Base-by-base conservation (phyloP, 2,113 vertebrate genomes). In the Cochlearius cochlearius region DNA sequence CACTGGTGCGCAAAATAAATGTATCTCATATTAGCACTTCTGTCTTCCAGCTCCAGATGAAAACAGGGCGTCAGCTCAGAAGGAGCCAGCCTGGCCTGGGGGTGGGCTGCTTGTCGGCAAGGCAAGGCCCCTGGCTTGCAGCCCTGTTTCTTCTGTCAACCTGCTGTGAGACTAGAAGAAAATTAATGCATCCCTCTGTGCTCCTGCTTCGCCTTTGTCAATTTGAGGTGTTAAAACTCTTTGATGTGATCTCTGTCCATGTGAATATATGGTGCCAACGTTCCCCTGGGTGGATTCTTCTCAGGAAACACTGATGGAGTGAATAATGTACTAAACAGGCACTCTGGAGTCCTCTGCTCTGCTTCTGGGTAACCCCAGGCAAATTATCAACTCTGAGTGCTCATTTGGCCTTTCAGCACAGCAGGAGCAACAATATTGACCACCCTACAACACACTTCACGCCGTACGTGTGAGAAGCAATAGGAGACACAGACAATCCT, bases 141-240 rank as follows among this genome's bases (percentile, higher is more conserved):
- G 39, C 15, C 0, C 0, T 39, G 32, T 25, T 72, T 91, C 83
- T 84, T 55, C 55, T 43, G 19, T 11, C 55, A 85, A 67, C 69
- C 77, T 90, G 68, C 89, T 92, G 84, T 47, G 84, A 90, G 52
- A 60, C 60, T 32, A 60, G 58, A 64, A 78, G 39, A 89, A 96
- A 92, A 91, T 56, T 18, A 87, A 75, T 30, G 53, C 64, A 68
- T 19, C 60, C 43, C 47, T 60, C 76, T 53, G 60, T 56, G 69
- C 27, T 94, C 58, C 64, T 88, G 45, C 80, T 85, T 91, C 0
- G 0, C 60, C 74, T 93, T 76, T 93, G 73, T 91, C 94, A 90
- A 72, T 96, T 60, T 75, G 62, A 97, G 52, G 91, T 91, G 84
- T 81, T 96, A 92, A 96, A 96, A 84, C 60, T 32, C 76, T 78